Conservation (phyloP, 2,888 invertebrate genomes). For the Plebejus argus region DNA sequence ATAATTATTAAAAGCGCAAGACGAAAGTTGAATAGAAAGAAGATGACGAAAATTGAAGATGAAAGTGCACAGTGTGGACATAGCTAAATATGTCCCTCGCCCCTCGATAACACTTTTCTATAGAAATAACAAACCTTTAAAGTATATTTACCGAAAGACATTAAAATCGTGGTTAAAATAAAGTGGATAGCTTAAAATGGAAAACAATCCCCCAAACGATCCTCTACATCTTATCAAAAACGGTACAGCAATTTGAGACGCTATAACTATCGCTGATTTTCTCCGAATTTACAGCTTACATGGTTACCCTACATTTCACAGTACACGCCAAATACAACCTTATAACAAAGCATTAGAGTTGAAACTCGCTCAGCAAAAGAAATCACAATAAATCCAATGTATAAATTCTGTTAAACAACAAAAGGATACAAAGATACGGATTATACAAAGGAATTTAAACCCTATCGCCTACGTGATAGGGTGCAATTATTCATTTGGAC, state of each 20-base stretch:
- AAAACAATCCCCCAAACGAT: background rate
- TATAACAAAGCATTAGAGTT: background rate
- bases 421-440: constrained; percentile 1
- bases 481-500: constrained; percentile 4
- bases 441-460: background rate
- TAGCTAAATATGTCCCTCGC: too few relatives aligned
- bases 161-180: background rate
- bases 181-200: background rate
- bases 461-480: background rate
- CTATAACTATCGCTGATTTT: constrained; percentile 30
- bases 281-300: constrained; percentile 17
- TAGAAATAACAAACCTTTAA: too few relatives aligned
- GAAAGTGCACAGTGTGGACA: too few relatives aligned
- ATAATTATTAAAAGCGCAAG: too few relatives aligned
- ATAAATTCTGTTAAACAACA: constrained; percentile 1
- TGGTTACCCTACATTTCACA: background rate
- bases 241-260: constrained; percentile 28
- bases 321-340: background rate
- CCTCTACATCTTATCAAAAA: constrained; percentile 24
- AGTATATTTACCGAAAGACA: too few relatives aligned
- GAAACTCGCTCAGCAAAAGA: background rate
- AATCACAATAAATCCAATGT: constrained; percentile 4
- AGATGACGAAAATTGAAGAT: too few relatives aligned
- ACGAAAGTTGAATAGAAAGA: too few relatives aligned
- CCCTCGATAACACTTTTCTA: too few relatives aligned